Evolutionary conservation across 2,113 vertebrate genomes (phyloP), one percentile per base, ranked within the genome.

Genomic region (Nettapus auritus): DNA sequence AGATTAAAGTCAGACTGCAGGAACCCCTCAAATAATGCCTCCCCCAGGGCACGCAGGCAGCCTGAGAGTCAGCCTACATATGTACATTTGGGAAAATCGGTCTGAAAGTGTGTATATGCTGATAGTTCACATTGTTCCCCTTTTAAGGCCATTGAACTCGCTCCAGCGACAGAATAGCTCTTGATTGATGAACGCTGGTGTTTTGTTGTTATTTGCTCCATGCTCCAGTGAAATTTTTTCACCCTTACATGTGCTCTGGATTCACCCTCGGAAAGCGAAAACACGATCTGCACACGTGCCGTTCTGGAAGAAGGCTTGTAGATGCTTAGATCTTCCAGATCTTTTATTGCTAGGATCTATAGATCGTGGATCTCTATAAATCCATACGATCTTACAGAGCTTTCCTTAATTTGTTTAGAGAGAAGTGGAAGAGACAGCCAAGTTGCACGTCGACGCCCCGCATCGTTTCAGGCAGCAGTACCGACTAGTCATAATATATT

Each of bases 401-500:
- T 83, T 80, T 74, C 76, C 77, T 59, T 93, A 44, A 82, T 89
- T 90, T 84, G 38, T 92, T 94, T 76, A 84, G 69, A 86, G 42
- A 53, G 71, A 94, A 79, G 67, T 60, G 31, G 71, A 95, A 92
- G 26, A 95, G 29, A 75, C 34, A 82, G 56, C 3, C 17, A 79
- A 92, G 86, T 69, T 85, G 86, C 69, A 91, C 44, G 78, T 84
- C 57, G 52, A 76, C 73, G 87, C 83, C 60, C 81, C 63, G 50
- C 44, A 66, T 14, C 2, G 0, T 92, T 93, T 93, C 81, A 96
- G 74, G 89, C 78, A 95, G 86, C 63, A 93, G 81, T 73, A 94
- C 88, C 85, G 90, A 94, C 88, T 90, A 95, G 70, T 77, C 86
- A 92, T 93, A 96, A 94, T 85, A 82, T 87, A 94, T 93, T 92